phyloP scores from a whole-genome alignment of 2,888 invertebrate genomes.

The Pimpla rufipes region DNA sequence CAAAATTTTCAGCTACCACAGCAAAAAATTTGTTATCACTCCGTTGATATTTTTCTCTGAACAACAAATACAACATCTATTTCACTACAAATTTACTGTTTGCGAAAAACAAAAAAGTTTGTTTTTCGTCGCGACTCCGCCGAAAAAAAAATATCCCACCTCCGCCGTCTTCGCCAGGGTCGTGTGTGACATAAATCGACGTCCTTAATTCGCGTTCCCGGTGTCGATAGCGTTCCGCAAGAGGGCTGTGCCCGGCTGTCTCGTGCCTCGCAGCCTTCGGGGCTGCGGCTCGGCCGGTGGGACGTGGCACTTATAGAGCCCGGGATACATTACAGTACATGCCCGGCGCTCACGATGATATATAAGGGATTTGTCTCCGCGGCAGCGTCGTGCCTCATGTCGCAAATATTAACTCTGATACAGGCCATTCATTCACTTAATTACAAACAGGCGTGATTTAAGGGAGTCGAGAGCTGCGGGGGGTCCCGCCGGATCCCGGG shows the following conservation, averaged over 20 bases:
- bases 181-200: conserved; percentile 49
- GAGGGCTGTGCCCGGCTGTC: conserved; percentile 34
- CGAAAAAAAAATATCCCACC: too few species aligned
- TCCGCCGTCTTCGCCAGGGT: neutral
- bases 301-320: conserved; percentile 47
- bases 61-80: too few species aligned
- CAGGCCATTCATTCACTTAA: conserved; percentile 86
- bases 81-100: too few species aligned
- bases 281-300: conserved; percentile 27
- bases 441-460: conserved; percentile 86
- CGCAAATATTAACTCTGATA: conserved; percentile 86
- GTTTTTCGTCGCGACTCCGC: too few species aligned
- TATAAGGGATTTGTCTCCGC: conserved; percentile 85
- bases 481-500: conserved; percentile 76
- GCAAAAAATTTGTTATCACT: too few species aligned
- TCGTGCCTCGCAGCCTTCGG: conserved; percentile 16
- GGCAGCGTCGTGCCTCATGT: conserved; percentile 84
- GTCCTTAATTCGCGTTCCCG: conserved; percentile 29
- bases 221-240: conserved; percentile 39
- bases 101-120: too few species aligned
- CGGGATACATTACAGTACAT: conserved; percentile 48
- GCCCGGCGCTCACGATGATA: conserved; percentile 79
- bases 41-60: too few species aligned
- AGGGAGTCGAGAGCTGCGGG: conserved; percentile 82
- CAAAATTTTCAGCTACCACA: too few species aligned